Conservation (phyloP, 92 coral and sea anemone genomes). For the Porites rus region DNA sequence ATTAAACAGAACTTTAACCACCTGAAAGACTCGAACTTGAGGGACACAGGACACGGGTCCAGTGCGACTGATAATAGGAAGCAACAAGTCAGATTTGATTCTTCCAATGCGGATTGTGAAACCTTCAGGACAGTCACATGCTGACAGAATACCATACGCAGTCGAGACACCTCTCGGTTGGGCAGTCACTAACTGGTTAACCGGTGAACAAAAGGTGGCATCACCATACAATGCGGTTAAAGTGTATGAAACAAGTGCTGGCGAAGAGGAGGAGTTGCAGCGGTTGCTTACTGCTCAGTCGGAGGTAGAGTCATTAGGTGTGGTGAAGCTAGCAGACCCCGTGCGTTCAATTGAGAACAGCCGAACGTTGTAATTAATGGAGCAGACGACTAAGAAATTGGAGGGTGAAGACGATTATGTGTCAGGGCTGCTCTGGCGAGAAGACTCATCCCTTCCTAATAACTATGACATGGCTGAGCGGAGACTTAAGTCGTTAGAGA, state of each 20-base stretch:
- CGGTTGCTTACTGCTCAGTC: slow-evolving; percentile 9
- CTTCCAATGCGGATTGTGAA: slow-evolving; percentile 39
- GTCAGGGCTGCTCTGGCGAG: slow-evolving; percentile 35
- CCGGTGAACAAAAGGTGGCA: background rate
- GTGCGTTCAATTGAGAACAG: background rate
- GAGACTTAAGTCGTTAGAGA: no score
- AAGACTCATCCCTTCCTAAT: slow-evolving; percentile 18
- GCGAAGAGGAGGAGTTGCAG: slow-evolving; percentile 1
- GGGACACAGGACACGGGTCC: slow-evolving; percentile 36
- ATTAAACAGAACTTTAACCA: slow-evolving; percentile 10
- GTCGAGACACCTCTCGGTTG: slow-evolving; percentile 43
- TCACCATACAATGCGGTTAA: slow-evolving; percentile 1
- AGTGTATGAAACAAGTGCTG: no score
- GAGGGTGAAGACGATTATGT: slow-evolving; percentile 6
- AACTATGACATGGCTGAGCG: slow-evolving; percentile 8
- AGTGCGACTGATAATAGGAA: slow-evolving; percentile 29
- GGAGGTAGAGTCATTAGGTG: slow-evolving; percentile 9
- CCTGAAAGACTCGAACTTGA: slow-evolving; percentile 2
- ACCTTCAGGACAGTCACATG: slow-evolving; percentile 1
- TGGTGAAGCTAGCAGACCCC: background rate
- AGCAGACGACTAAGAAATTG: background rate
- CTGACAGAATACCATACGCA: slow-evolving; percentile 36
- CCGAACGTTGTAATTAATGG: slow-evolving; percentile 4
- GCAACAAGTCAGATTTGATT: slow-evolving; percentile 43
- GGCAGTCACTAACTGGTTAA: slow-evolving; percentile 17